Conservation (phyloP, 2,888 invertebrate genomes). For the Cinara cedri region DNA sequence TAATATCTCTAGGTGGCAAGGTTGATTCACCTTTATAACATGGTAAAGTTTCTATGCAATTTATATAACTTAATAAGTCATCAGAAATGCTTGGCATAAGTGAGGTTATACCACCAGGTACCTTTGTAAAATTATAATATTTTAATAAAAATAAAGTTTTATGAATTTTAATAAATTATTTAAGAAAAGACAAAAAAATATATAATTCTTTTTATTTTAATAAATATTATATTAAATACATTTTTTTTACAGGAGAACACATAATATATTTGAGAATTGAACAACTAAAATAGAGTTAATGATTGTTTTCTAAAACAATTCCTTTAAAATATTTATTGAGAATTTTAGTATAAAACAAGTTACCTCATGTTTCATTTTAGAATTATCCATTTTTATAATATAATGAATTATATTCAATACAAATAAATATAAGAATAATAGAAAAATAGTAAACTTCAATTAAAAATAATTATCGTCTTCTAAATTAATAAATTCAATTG, state of each 20-base stretch:
- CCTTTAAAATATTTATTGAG: background rate
- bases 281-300: background rate
- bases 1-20: conserved; percentile 36
- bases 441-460: too few species aligned
- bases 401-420: background rate
- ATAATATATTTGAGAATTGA: background rate
- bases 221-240: background rate
- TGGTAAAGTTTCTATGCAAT: conserved; percentile 46
- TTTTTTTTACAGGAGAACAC: background rate
- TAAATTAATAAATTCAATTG: too few species aligned
- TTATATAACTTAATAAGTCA: conserved; percentile 44
- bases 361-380: conserved; percentile 51
- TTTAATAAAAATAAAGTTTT: too few species aligned
- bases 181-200: too few species aligned
- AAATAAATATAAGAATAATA: background rate
- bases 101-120: conserved; percentile 46
- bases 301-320: background rate
- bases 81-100: conserved; percentile 47
- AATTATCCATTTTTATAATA: conserved; percentile 22
- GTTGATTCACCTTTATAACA: conserved; percentile 42
- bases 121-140: conserved; percentile 17
- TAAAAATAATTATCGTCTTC: too few species aligned
- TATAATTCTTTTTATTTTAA: background rate
- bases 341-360: background rate
- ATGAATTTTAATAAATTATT: too few species aligned